Percentiles rank a stretch among this genome's conserved stretches.
Conservation (phyloP, 2,113 vertebrate genomes). For the Ranitomeya imitator region DNA sequence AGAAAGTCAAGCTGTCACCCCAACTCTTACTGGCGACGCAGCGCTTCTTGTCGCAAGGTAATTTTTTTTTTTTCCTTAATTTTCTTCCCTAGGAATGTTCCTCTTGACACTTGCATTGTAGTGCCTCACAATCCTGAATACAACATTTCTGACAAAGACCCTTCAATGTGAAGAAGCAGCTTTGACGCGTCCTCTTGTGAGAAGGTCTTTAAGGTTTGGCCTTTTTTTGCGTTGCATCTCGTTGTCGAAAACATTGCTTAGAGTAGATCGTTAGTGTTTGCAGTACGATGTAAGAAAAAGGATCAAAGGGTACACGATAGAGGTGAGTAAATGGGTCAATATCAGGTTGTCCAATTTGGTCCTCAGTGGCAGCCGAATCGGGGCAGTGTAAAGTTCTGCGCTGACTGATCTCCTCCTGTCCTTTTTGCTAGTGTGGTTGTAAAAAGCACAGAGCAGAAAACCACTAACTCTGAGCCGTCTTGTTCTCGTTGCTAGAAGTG, state of each 20-base stretch:
- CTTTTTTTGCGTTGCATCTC: neutral
- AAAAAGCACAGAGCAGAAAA: neutral
- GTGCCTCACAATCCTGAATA: too few relatives aligned
- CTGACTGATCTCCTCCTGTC: neutral
- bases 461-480: neutral
- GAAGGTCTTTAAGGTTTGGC: neutral
- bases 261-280: neutral
- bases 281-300: too few relatives aligned
- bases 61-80: too few relatives aligned
- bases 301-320: too few relatives aligned
- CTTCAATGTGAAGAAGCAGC: too few relatives aligned
- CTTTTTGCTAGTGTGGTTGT: neutral
- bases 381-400: too few relatives aligned
- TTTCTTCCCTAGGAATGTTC: neutral
- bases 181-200: neutral
- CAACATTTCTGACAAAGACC: too few relatives aligned
- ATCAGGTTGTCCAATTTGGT: too few relatives aligned
- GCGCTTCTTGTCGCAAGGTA: slow-evolving; percentile 89
- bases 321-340: too few relatives aligned
- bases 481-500: slow-evolving; percentile 74
- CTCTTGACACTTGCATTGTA: neutral
- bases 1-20: slow-evolving; percentile 85
- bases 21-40: slow-evolving; percentile 90
- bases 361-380: too few relatives aligned
- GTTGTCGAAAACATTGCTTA: neutral